phyloP scores from a whole-genome alignment of 2,113 vertebrate genomes.

The Alexandromys fortis region DNA sequence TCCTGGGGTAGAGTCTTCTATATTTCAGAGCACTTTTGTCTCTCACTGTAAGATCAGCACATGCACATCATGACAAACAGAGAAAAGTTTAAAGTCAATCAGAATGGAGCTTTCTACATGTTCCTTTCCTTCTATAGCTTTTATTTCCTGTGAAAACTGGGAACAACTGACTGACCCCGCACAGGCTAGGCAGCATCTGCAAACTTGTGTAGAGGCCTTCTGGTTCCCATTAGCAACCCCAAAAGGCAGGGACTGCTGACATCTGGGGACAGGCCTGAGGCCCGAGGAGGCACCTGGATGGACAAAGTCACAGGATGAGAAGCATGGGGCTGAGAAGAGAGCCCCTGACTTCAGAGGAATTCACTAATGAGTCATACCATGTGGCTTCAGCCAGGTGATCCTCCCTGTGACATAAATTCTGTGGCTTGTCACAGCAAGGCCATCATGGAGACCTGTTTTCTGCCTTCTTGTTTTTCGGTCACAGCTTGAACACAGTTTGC shows the following conservation, averaged over 20 bases:
- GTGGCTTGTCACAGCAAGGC: not conserved
- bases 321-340: not conserved
- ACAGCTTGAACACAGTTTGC: not conserved
- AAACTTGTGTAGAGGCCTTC: not conserved
- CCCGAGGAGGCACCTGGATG: not conserved
- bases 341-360: not conserved
- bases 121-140: not conserved
- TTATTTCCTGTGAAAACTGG: not conserved
- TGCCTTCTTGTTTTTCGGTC: not conserved
- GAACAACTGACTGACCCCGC: accelerated
- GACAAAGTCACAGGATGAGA: not conserved
- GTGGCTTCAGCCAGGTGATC: too few relatives aligned
- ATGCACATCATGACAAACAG: not conserved
- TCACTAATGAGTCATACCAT: not conserved
- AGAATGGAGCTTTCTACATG: not conserved
- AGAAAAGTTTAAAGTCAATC: not conserved
- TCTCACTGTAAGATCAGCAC: not conserved
- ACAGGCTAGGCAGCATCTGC: accelerated
- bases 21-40: not conserved
- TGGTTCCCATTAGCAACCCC: not conserved
- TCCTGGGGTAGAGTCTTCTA: accelerated
- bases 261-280: not conserved
- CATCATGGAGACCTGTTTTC: not conserved
- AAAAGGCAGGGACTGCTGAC: not conserved
- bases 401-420: too few relatives aligned